Evolutionary conservation across 2,113 vertebrate species (phyloP), one percentile per base, ranked within the genome.

Genomic region (Notarius quadriscutis): DNA sequence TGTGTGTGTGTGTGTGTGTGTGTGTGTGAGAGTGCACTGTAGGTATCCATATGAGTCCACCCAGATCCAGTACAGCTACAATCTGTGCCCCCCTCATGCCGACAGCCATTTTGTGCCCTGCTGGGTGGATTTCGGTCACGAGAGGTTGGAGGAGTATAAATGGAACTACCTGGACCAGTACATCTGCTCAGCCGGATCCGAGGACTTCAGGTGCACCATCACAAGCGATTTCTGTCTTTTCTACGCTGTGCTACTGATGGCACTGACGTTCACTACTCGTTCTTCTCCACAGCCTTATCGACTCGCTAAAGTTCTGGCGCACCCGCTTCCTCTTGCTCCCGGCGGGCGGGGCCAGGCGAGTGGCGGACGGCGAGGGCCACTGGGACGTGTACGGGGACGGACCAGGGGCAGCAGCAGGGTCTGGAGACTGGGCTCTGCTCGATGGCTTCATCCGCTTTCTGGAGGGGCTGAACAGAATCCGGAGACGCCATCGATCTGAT

Each of bases 151-250:
- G 91, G 98, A 99, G 55, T 99, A 99, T 92, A 99, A 99, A 87
- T 99, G 98, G 98, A 99, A 99, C 92, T 99, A 99, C 93, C 93
- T 99, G 87, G 98, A 99, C 91, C 98, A 99, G 94, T 99, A 99
- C 90, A 99, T 99, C 93, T 99, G 98, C 87, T 99, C 98, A 5
- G 96, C 97, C 0, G 98, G 98, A 81, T 99, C 98, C 0, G 98
- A 99, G 93, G 98, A 99, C 92, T 99, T 99, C 94, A 99, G 98
- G 98, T 97, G 84, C 14, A 7, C 25, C 4, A 0, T 11, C 67
- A 34, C 60, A 22, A 63, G 22, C 0, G 18, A 22, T 18, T 8
- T 22, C 34, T 14, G 0, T 53, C 15, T 79, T 69, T 41, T 82
- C 25, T 20, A 25, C 27, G 17, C 48, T 25, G 48, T 71, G 8